phyloP scores from a whole-genome alignment of 2,113 vertebrate species.

The Gavialis gangeticus region DNA sequence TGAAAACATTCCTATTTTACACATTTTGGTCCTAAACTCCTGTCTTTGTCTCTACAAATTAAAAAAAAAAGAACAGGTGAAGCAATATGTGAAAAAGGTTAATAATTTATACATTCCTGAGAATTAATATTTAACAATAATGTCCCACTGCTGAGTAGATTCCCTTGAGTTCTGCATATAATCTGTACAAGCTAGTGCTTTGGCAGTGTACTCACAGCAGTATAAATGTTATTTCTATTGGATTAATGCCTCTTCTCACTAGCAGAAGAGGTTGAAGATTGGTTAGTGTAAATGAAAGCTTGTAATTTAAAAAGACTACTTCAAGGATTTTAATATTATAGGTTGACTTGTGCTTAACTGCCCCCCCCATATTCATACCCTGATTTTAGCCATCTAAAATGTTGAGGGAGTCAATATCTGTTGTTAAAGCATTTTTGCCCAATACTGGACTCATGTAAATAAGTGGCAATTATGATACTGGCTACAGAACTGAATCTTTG shows the following conservation, averaged over 20 bases:
- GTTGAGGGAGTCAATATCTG: background rate
- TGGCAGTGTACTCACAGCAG: background rate
- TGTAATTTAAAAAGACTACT: background rate
- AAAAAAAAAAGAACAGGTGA: background rate
- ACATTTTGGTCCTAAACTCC: background rate
- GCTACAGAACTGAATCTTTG: background rate
- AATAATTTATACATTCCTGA: slow-evolving; percentile 31
- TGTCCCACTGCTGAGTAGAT: slow-evolving; percentile 16
- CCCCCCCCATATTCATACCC: background rate
- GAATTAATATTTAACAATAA: slow-evolving; percentile 69
- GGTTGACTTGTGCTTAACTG: background rate
- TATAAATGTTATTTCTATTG: background rate
- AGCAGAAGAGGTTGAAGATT: background rate
- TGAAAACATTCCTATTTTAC: background rate
- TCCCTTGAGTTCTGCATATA: background rate
- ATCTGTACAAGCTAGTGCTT: background rate
- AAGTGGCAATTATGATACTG: background rate
- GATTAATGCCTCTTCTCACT: background rate
- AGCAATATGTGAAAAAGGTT: background rate
- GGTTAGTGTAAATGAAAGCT: background rate
- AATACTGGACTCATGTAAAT: background rate
- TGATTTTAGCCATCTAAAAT: background rate
- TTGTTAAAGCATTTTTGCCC: background rate
- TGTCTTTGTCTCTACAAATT: background rate
- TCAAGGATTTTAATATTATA: background rate